Base-by-base conservation (phyloP, 2,888 invertebrate species). In the Hirtodrosophila alboralis region DNA sequence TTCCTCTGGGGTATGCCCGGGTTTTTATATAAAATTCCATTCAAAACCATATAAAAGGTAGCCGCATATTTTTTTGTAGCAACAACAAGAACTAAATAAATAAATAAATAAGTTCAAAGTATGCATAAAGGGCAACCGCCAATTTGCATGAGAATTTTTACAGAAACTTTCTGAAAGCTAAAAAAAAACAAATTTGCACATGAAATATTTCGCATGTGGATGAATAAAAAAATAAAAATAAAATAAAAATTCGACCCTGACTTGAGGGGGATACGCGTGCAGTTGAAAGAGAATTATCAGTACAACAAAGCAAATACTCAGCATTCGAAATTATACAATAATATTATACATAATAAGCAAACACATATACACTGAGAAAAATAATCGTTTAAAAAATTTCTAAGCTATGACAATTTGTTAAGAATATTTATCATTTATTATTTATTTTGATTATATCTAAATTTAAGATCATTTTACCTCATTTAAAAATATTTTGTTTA, bases 131-230 rank as follows among this genome's bases (percentile, higher is more conserved):
- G 7, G 14, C 26, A 52, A 16, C 16, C 21, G 9, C 41, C 23
- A 47, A 61, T 34, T 47, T 40, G 18, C 52, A 65, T 44, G 13
- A 21, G 18, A 21, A 67, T 40, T 51, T 41, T 9, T 13, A 1
- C 3, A 12, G 7, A n/a, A 33, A 23, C 21, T 34, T 40, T 33
- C 13, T 28, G n/a, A 40, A 44, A 40, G 16, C 10, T 28, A 52
- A 47, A 6, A 30, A 16, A 14, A 37, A 6, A 30, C 12, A 14
- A 37, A 65, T 34, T 51, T 18, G 16, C 26, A 13, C 9, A 34
- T 8, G 6, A 28, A 38, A 41, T 28, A 2, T 12, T 1, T 6
- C 14, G 38, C 37, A 18, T 34, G 30, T 28, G 26, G 21, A 13
- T 37, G 7, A 13, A 9, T 6, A 36, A 8, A 21, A 21, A 23